Base-by-base conservation (phyloP, 2,888 invertebrate species). In the Hoplodrina ambigua region DNA sequence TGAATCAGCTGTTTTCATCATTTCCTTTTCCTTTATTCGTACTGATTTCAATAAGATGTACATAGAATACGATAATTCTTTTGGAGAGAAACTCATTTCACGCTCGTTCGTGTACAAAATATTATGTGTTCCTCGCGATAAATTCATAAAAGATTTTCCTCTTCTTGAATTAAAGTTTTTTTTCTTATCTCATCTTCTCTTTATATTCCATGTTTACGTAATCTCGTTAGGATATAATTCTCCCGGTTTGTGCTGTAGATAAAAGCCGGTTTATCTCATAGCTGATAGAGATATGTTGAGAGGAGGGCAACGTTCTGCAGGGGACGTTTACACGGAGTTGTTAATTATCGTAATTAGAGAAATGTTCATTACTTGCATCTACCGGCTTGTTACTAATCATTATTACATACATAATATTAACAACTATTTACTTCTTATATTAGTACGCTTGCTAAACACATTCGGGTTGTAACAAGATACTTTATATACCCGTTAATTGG, bases 41-140 rank as follows among this genome's bases (percentile, higher is more conserved):
- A 71, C 60, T 64, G 57, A 11, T 46, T 46, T 13, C 41, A 41
- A 46, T 15, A 46, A 6, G 46, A 17, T 46, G 4, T 46, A 46
- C 46, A 46, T 80, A 78, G 71, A 85, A 84, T 80, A 83, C 82
- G 75, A 83, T 87, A 83, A 17, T 46, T 85, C 77, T 82, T 69
- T 82, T 71, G 64, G 64, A 73, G 68, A 68, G 67, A 82, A 87
- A 82, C 81, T 85, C 83, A 83, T 88, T 87, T 86, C 82, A 72
- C 75, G 84, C 80, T 75, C 60, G 60, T 81, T 78, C 85, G 54
- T 75, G 70, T 78, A 71, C 72, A 70, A 80, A 77, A 73, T 82
- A 78, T 81, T 73, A 65, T 65, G 71, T 72, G 66, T 68, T 76
- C 41, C 61, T 69, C 30, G 56, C 50, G 59, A 72, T 80, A 75